Evolutionary conservation across 2,888 invertebrate species (phyloP), one percentile per base, ranked within the genome.

Genomic region (Melinaea menophilus): DNA sequence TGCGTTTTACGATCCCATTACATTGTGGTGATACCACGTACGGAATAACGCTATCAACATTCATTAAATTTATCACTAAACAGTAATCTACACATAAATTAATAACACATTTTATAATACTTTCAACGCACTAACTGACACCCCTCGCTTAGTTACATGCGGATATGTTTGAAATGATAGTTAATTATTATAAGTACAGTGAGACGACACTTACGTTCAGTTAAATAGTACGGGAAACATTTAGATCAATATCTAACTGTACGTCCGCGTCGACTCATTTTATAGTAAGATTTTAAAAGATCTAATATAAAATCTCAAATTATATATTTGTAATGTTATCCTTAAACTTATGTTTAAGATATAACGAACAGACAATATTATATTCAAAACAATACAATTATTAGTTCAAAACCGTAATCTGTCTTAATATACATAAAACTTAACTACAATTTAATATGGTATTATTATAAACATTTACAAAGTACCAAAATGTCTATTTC

Each of bases 71-170:
- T 73, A 75, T 71, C 71, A 68, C 75, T 77, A 79, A 68, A 77
- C 70, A 76, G 81, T 84, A 86, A 65, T 73, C 82, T 86, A 87
- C 70, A 77, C 79, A 86, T 86, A 88, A 86, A 86, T 86, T 85
- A 86, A 82, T 86, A 86, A 88, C 86, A 86, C 82, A 84, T 71
- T 81, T 80, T 75, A 80, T 88, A 87, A 88, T 87, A 88, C 86
- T 85, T 82, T 75, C 75, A 78, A 76, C 76, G 76, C 77, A 78
- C 79, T 77, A 75, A 73, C 76, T 59, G 59, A 51, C 51, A 22
- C 51, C 31, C 51, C 31, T 31, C 22, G 3, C 31, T 31, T 51
- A 51, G 51, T 31, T 54, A 61, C 64, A 66, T 63, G 62, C 66
- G 34, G 61, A 57, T 55, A 41, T 33, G 47, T 59, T 51, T 31